A percentile compares a stretch with the other conserved stretches of the same genome.
Evolutionary conservation across 2,888 invertebrate genomes (phyloP).

Genomic region (Falcaria lacertinaria): DNA sequence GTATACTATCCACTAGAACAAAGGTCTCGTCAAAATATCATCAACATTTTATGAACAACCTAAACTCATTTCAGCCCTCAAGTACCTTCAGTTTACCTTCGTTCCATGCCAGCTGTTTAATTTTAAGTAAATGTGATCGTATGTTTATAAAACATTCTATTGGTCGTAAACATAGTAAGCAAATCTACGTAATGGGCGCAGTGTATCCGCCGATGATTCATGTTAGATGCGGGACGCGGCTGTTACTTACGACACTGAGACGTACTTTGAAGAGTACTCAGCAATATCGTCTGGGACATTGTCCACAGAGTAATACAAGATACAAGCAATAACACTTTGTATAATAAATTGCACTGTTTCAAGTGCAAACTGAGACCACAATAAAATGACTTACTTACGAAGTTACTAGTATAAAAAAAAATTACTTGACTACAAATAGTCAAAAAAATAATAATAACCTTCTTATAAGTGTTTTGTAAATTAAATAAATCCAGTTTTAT

Average conservation of each 20-base stretch:
- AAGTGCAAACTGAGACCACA: too few relatives aligned
- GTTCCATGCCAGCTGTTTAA: constrained; percentile 8
- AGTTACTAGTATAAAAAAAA: too few relatives aligned
- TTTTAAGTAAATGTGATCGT: constrained; percentile 15
- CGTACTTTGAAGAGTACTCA: too few relatives aligned
- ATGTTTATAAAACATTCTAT: constrained; percentile 46
- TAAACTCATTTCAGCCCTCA: neutral
- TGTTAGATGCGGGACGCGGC: constrained; percentile 15
- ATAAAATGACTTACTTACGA: too few relatives aligned
- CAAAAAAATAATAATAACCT: too few relatives aligned
- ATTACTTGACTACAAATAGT: too few relatives aligned
- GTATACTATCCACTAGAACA: too few relatives aligned
- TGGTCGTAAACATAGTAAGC: constrained; percentile 53
- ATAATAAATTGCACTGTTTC: too few relatives aligned
- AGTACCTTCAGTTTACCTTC: neutral
- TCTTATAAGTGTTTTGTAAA: too few relatives aligned
- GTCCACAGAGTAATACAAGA: neutral
- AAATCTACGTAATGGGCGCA: constrained; percentile 42
- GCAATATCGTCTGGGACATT: neutral
- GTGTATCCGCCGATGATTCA: constrained; percentile 41
- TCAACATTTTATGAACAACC: neutral
- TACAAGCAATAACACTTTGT: too few relatives aligned
- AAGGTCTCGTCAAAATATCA: too few relatives aligned
- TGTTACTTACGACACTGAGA: neutral
- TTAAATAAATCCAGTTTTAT: too few relatives aligned